Base-by-base conservation (phyloP, 2,888 invertebrate genomes). In the Zeuzera pyrina region DNA sequence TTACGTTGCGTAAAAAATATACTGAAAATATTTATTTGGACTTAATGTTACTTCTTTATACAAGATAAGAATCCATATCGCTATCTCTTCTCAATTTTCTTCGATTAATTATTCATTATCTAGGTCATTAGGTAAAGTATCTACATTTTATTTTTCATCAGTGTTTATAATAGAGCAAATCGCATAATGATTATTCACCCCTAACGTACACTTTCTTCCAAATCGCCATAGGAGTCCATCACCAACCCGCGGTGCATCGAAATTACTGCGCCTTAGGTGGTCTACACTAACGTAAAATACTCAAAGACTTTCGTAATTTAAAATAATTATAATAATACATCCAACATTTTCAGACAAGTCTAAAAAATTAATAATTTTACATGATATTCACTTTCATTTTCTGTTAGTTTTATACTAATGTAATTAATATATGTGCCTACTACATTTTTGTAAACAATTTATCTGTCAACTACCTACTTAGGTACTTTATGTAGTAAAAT, bases 231-330 rank as follows among this genome's bases (percentile, higher is more conserved):
- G 72, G 73, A 52, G 57, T 34, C 54, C 64, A 57, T 65, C 54
- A 58, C 52, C 43, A 33, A 52, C 65, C 70, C 61, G 64, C 47
- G 47, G 67, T 35, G 66, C 39, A 40, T 42, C 40, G 45, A 58
- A 69, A 76, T 74, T 77, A 74, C 43, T 19, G 58, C 76, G 35
- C 78, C 53, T 57, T 62, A 43, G 76, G 79, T 34, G 58, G 56
- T 34, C 29, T 12, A 15, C 28, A 31, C 22, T 13, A 27, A 15
- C 25, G 26, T 49, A 41, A 43, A n/a, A n/a, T 44, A 45, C 41
- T 41, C 41, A 34, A 35, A 38, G 38, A 34, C 33, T 12, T 29
- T 23, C 26, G 41, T 42, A 41, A 45, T 48, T 50, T 37, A 31
- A 35, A 47, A 50, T n/a, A n/a, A n/a, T n/a, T n/a, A n/a, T n/a